A percentile compares a stretch with the other conserved stretches of the same genome.
These are phyloP conservation scores for Danaus plexippus DNA, from an alignment of 1,140 invertebrate genomes.

Conservation along the genomic window DNA sequence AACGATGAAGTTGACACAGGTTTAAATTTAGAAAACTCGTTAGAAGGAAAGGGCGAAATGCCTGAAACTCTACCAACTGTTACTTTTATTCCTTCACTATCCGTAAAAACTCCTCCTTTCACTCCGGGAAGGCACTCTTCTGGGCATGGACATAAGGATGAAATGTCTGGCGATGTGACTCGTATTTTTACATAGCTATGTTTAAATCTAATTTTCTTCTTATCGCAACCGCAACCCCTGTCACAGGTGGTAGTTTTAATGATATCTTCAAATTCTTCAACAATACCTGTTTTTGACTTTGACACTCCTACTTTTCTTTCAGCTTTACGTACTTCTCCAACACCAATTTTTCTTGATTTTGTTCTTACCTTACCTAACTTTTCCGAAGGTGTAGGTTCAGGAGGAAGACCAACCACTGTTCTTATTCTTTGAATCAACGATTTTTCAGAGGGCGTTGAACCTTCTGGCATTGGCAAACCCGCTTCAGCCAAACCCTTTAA, in stretches of 20 bases:
- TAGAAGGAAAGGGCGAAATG: constrained; percentile 21
- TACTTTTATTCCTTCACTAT: constrained; percentile 52
- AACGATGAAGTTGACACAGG: too few relatives aligned
- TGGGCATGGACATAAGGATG: constrained; percentile 44
- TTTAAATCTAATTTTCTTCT: constrained; percentile 57
- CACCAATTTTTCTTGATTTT: constrained; percentile 31
- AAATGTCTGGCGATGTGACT: constrained; percentile 54
- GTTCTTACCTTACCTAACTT: constrained; percentile 26
- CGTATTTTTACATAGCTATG: constrained; percentile 53
- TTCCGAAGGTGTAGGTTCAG: constrained; percentile 17
- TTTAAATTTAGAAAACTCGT: constrained; percentile 11
- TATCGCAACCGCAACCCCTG: constrained; percentile 48
- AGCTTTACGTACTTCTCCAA: constrained; percentile 16
- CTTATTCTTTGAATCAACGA: constrained; percentile 21
- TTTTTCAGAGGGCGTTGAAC: constrained; percentile 14
- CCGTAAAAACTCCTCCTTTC: constrained; percentile 42
- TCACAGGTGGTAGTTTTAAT: constrained; percentile 47
- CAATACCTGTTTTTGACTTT: constrained; percentile 28
- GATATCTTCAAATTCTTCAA: constrained; percentile 40
- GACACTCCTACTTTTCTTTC: constrained; percentile 13
- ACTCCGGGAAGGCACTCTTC: constrained; percentile 47
- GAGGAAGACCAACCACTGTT: constrained; percentile 22
- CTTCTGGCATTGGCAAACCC: constrained; percentile 23
- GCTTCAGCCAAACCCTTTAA: constrained; percentile 22
- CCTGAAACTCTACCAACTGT: constrained; percentile 41